Evolutionary conservation across 2,888 invertebrate species (phyloP).

Genomic region (Gryllus longicercus): DNA sequence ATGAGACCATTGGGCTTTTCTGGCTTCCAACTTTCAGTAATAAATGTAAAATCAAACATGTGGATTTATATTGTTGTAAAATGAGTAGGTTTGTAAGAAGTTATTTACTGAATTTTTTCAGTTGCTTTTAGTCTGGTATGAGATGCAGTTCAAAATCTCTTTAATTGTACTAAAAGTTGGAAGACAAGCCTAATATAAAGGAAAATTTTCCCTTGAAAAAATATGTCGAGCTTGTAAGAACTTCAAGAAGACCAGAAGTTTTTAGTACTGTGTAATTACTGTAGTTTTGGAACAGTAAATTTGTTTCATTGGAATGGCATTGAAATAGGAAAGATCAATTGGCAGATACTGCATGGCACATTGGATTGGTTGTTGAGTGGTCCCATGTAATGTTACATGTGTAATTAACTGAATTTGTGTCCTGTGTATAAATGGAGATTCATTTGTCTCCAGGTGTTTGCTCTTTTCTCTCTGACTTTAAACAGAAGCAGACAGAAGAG

Average conservation of each 20-base stretch:
- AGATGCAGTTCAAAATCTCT: no score
- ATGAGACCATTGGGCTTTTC: slow-evolving; percentile 25
- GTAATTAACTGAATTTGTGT: background rate
- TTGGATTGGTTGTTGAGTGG: slow-evolving; percentile 28
- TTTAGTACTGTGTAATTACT: slow-evolving; percentile 19
- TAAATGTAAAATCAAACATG: no score
- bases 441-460: background rate
- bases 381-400: slow-evolving; percentile 26
- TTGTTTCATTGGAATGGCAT: slow-evolving; percentile 23
- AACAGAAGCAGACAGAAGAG: slow-evolving; percentile 29
- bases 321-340: slow-evolving; percentile 22
- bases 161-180: background rate
- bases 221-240: background rate
- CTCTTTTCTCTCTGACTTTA: slow-evolving; percentile 33
- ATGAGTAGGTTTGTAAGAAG: background rate
- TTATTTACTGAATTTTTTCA: no score
- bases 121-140: no score
- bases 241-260: background rate
- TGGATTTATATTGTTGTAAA: slow-evolving; percentile 19
- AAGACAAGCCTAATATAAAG: background rate
- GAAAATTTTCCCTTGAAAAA: background rate
- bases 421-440: slow-evolving; percentile 18
- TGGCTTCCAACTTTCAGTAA: background rate
- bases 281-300: slow-evolving; percentile 20
- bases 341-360: slow-evolving; percentile 29